phyloP scores from a whole-genome alignment of 2,113 vertebrate genomes.

The Podilymbus podiceps region DNA sequence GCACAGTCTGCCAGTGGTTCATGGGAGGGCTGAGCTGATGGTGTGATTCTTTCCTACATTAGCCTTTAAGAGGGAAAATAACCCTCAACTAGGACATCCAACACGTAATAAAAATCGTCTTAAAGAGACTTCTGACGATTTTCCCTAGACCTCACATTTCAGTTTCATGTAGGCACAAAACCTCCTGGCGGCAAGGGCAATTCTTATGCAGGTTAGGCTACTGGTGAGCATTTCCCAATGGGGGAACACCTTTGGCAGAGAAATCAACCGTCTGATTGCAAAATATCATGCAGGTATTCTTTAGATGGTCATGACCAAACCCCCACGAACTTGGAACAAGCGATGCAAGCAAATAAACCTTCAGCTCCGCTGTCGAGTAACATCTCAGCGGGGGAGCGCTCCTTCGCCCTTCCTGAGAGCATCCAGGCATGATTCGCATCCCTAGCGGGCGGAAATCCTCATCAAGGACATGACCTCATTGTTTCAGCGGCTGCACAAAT shows the following conservation, averaged over 20 bases:
- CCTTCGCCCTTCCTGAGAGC: background rate
- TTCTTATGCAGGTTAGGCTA: background rate
- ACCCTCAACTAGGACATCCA: background rate
- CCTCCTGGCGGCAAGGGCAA: background rate
- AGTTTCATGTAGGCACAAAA: background rate
- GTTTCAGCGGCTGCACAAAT: slow-evolving; percentile 14
- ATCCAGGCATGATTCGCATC: slow-evolving; percentile 14
- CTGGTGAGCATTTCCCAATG: background rate
- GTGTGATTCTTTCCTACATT: slow-evolving; percentile 1
- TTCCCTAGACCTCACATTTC: background rate
- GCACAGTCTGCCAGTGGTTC: background rate
- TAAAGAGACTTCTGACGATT: background rate
- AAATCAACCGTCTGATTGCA: background rate
- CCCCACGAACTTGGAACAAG: background rate
- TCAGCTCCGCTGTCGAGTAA: background rate
- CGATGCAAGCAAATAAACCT: background rate
- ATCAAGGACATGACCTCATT: slow-evolving; percentile 34
- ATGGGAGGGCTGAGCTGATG: background rate
- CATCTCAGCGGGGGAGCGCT: background rate
- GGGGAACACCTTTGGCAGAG: background rate
- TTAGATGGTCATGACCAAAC: background rate
- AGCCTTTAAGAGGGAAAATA: slow-evolving; percentile 17
- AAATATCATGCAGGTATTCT: background rate
- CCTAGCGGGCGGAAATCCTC: background rate
- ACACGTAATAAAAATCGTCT: slow-evolving; percentile 40